phyloP scores from a whole-genome alignment of 2,888 invertebrate genomes.

The Volucella zonaria region DNA sequence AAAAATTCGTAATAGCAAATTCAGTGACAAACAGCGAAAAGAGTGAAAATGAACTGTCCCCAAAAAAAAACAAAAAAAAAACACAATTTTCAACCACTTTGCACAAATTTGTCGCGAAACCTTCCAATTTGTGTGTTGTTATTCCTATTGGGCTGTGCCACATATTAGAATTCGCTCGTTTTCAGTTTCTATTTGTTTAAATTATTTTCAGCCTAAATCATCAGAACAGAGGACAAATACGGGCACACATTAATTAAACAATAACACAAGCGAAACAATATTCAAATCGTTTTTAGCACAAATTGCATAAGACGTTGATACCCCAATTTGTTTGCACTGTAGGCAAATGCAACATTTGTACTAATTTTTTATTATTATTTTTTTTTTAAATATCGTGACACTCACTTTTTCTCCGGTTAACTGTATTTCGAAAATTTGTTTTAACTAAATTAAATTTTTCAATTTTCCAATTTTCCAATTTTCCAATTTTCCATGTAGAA shows the following conservation, averaged over 20 bases:
- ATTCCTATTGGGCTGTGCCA: neutral
- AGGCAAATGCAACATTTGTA: slow-evolving; percentile 13
- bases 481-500: neutral
- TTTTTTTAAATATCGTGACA: slow-evolving; percentile 14
- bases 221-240: slow-evolving; percentile 10
- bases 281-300: slow-evolving; percentile 27
- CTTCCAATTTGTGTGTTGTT: slow-evolving; percentile 23
- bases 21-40: slow-evolving; percentile 33
- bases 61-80: slow-evolving; percentile 9
- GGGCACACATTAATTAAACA: slow-evolving; percentile 40
- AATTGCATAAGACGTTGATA: slow-evolving; percentile 58
- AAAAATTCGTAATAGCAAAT: slow-evolving; percentile 20
- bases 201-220: slow-evolving; percentile 47
- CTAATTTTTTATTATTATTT: neutral
- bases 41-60: slow-evolving; percentile 12
- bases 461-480: neutral
- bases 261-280: slow-evolving; percentile 58
- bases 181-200: slow-evolving; percentile 46
- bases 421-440: slow-evolving; percentile 14
- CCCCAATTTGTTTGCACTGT: slow-evolving; percentile 13
- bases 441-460: neutral
- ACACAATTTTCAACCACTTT: slow-evolving; percentile 35
- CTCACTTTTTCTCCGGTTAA: slow-evolving; percentile 58
- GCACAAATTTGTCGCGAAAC: slow-evolving; percentile 59
- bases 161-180: slow-evolving; percentile 12